These are phyloP conservation scores for Lepidurus apus DNA, from an alignment of 1,140 invertebrate genomes.

Conservation along the genomic window DNA sequence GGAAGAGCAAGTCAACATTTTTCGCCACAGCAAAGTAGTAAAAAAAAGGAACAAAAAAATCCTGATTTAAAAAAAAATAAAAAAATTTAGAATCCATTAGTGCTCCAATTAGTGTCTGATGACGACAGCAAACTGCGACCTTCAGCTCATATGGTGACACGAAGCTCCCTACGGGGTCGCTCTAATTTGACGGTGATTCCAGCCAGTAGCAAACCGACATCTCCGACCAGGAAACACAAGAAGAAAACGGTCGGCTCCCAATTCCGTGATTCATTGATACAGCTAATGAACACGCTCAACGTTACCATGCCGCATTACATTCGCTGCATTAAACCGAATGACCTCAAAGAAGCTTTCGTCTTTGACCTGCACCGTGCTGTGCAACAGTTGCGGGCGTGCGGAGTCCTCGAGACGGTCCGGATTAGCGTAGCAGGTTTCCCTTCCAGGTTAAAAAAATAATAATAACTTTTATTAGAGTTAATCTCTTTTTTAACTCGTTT, in stretches of 20 bases:
- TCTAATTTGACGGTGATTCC: not conserved
- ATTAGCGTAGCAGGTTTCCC: slow-evolving; percentile 97
- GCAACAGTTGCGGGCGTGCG: slow-evolving; percentile 91
- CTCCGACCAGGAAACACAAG: slow-evolving; percentile 28
- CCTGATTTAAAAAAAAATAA: no score
- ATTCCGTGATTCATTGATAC: slow-evolving; percentile 86
- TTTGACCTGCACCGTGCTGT: slow-evolving; percentile 86
- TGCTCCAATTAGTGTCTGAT: slow-evolving; percentile 20
- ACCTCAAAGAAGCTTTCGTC: slow-evolving; percentile 80
- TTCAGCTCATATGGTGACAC: slow-evolving; percentile 21
- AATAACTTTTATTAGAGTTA: slow-evolving; percentile 35
- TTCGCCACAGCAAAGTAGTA: slow-evolving; percentile 47
- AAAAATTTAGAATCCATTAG: slow-evolving; percentile 29
- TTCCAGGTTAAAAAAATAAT: slow-evolving; percentile 51
- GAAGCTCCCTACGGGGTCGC: slow-evolving; percentile 25
- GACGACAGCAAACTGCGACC: not conserved
- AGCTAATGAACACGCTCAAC: slow-evolving; percentile 87
- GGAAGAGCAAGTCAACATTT: slow-evolving; percentile 77
- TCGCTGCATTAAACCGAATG: slow-evolving; percentile 98
- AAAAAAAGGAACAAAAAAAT: not conserved
- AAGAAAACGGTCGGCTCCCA: slow-evolving; percentile 66
- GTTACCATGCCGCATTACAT: slow-evolving; percentile 97
- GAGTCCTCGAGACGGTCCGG: slow-evolving; percentile 93
- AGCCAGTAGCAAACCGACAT: not conserved
- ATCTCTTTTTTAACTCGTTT: no score